phyloP scores from a whole-genome alignment of 2,888 invertebrate species.

The Eulithis testata region DNA sequence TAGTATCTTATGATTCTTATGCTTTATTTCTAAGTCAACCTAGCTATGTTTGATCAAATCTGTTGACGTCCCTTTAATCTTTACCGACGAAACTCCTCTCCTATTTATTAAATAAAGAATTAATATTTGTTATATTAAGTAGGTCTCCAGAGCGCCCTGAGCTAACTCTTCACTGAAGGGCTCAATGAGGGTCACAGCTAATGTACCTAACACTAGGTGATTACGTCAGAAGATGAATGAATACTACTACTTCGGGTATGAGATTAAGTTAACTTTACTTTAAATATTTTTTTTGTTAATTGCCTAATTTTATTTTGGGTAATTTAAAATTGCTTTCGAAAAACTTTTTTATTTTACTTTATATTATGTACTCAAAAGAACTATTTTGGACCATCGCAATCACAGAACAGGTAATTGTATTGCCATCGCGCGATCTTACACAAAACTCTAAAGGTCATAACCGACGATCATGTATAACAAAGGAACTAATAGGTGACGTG shows the following conservation, averaged over 20 bases:
- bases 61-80: slow-evolving; percentile 78
- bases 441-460: no score
- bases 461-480: no score
- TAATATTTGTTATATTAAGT: slow-evolving; percentile 43
- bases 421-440: background rate
- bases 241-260: background rate
- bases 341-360: no score
- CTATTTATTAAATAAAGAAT: slow-evolving; percentile 57
- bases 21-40: slow-evolving; percentile 82
- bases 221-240: slow-evolving; percentile 11
- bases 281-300: no score
- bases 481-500: background rate
- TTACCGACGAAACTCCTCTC: slow-evolving; percentile 66
- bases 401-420: no score
- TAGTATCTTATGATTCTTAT: slow-evolving; percentile 81
- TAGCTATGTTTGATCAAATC: slow-evolving; percentile 78
- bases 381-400: no score
- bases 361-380: no score
- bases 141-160: slow-evolving; percentile 28
- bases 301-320: no score
- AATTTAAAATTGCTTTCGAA: no score
- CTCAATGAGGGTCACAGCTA: slow-evolving; percentile 33
- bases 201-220: slow-evolving; percentile 14
- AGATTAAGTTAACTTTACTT: no score
- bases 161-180: slow-evolving; percentile 33